phyloP scores from a whole-genome alignment of 2,113 vertebrate genomes.

The Kobus ellipsiprymnus region DNA sequence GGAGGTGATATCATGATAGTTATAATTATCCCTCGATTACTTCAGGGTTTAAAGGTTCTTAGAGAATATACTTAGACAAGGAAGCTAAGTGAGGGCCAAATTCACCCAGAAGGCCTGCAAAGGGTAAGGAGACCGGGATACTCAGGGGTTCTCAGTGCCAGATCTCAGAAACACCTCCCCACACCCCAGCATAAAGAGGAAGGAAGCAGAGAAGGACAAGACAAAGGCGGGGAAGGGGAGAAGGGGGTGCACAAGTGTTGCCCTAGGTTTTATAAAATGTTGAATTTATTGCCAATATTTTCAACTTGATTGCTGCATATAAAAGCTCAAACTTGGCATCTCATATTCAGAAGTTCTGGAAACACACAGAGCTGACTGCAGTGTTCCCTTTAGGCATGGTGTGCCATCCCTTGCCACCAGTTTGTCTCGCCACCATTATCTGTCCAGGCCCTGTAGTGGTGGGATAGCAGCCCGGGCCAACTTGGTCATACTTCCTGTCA shows the following conservation, averaged over 20 bases:
- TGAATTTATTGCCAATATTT: not conserved
- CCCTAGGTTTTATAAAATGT: not conserved
- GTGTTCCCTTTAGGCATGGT: rapidly evolving
- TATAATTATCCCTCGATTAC: constrained; percentile 24
- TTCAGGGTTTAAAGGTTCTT: not conserved
- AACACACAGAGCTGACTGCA: rapidly evolving
- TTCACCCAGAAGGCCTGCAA: not conserved
- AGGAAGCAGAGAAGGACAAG: not conserved
- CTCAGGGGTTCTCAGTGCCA: too few relatives aligned
- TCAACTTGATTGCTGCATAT: not conserved
- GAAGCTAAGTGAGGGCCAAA: not conserved
- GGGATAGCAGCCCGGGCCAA: not conserved
- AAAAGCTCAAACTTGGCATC: not conserved
- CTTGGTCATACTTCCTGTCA: not conserved
- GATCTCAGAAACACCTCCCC: not conserved
- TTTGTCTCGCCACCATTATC: rapidly evolving
- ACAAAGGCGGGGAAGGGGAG: too few relatives aligned
- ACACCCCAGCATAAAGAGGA: not conserved
- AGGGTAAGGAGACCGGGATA: not conserved
- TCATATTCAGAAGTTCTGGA: not conserved
- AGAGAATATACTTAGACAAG: not conserved
- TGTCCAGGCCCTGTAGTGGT: not conserved
- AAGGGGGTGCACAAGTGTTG: not conserved
- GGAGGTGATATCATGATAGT: not conserved
- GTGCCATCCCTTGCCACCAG: not conserved